phyloP scores from a whole-genome alignment of 2,113 vertebrate genomes.

The Poeciliopsis prolifica region DNA sequence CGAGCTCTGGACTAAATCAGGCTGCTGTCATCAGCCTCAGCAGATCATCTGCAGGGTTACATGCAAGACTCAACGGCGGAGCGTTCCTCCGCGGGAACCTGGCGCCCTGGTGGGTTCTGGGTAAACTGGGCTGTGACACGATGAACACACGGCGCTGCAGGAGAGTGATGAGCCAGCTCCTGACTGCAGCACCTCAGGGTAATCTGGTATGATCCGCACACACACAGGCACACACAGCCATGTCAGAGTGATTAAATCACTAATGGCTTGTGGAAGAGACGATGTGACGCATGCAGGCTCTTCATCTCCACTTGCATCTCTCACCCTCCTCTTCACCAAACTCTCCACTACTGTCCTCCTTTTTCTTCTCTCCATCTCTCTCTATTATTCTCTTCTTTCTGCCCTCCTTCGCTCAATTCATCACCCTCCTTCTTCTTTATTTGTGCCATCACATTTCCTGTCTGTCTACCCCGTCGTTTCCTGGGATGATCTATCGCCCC shows the following conservation, averaged over 20 bases:
- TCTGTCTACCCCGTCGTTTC: conserved; percentile 40
- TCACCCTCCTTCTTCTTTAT: conserved; percentile 36
- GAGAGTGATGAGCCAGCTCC: conserved; percentile 61
- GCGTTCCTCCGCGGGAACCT: not conserved
- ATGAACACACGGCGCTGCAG: conserved; percentile 37
- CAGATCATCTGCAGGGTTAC: not conserved
- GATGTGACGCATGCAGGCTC: conserved; percentile 65
- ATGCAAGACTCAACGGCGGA: not conserved
- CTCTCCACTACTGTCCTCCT: conserved; percentile 29
- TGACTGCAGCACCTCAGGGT: conserved; percentile 58
- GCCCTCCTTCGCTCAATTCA: conserved; percentile 16
- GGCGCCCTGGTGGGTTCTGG: conserved; percentile 27
- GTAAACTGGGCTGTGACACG: conserved; percentile 36
- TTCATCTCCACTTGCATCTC: conserved; percentile 49
- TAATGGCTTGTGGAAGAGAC: conserved; percentile 65
- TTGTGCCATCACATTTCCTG: conserved; percentile 28
- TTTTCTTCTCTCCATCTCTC: conserved; percentile 16
- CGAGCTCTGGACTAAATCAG: no score
- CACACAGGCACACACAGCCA: conserved; percentile 23
- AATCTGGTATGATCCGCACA: conserved; percentile 59
- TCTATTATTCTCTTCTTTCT: conserved; percentile 8
- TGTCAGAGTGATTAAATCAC: conserved; percentile 72
- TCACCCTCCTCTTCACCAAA: conserved; percentile 17
- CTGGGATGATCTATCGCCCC: conserved; percentile 44
- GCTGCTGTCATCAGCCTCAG: not conserved